A percentile compares a stretch with the other conserved stretches of the same genome.
These are phyloP conservation scores for Echeneis naucrates DNA, from an alignment of 2,797 vertebrate genomes.

Conservation along the genomic window DNA sequence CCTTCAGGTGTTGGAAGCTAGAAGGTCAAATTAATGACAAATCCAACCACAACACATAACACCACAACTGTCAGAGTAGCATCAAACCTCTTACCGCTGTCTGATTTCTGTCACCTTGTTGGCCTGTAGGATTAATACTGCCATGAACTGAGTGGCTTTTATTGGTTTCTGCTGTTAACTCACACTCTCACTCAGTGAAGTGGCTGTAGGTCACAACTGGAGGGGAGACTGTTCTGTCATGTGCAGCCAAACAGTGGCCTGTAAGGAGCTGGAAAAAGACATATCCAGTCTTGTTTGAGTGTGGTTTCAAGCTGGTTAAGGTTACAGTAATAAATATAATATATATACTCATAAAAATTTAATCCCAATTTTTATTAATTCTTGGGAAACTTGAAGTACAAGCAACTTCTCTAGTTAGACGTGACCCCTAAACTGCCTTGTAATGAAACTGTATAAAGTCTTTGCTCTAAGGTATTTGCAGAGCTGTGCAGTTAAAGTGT, in stretches of 20 bases:
- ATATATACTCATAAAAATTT: neutral
- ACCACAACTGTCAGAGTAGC: too few relatives aligned
- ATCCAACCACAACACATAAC: neutral
- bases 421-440: too few relatives aligned
- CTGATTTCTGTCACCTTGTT: neutral
- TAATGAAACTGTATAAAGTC: too few relatives aligned
- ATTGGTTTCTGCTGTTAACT: constrained; percentile 43
- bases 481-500: too few relatives aligned
- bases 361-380: too few relatives aligned
- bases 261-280: neutral
- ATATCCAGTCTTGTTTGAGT: neutral
- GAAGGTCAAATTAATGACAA: neutral
- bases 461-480: too few relatives aligned
- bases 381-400: too few relatives aligned
- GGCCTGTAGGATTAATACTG: neutral
- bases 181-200: neutral
- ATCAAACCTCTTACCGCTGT: neutral
- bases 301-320: neutral
- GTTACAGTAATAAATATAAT: neutral
- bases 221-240: neutral
- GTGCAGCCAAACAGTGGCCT: neutral
- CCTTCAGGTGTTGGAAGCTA: too few relatives aligned
- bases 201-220: constrained; percentile 15
- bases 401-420: too few relatives aligned
- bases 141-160: constrained; percentile 15